Evolutionary conservation across 2,888 invertebrate genomes (phyloP).

Genomic region (Meandrusa payeni): DNA sequence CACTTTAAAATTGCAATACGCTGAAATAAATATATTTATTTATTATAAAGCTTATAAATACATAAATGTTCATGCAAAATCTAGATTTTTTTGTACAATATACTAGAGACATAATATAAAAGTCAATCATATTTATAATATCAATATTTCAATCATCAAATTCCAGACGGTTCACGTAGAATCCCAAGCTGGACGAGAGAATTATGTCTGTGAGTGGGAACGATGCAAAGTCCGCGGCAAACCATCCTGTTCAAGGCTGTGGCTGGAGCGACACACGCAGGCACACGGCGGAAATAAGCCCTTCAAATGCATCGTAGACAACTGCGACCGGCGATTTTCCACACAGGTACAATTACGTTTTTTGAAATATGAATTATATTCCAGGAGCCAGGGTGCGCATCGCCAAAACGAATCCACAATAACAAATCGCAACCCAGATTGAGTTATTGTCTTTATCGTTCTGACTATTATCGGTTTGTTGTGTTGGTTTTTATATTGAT

Average conservation of each 20-base stretch:
- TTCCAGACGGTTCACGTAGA: slow-evolving; percentile 89
- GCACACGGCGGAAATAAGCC: slow-evolving; percentile 96
- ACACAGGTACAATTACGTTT: slow-evolving; percentile 86
- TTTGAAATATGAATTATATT: slow-evolving; percentile 24
- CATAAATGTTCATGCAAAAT: too few species aligned
- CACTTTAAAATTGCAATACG: too few species aligned
- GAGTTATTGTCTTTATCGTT: slow-evolving; percentile 43
- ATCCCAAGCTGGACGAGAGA: slow-evolving; percentile 90
- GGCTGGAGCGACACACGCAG: slow-evolving; percentile 95
- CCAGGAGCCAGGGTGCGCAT: slow-evolving; percentile 33
- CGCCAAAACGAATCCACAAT: slow-evolving; percentile 44
- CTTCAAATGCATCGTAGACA: slow-evolving; percentile 96
- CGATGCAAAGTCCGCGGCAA: slow-evolving; percentile 97
- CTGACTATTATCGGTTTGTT: slow-evolving; percentile 39
- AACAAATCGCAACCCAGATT: slow-evolving; percentile 32
- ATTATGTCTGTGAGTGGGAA: slow-evolving; percentile 95
- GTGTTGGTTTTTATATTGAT: slow-evolving; percentile 33
- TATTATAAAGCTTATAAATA: too few species aligned
- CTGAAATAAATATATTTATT: too few species aligned
- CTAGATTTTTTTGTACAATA: too few species aligned
- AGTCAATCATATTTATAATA: too few species aligned
- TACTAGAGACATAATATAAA: too few species aligned
- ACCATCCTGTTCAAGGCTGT: slow-evolving; percentile 94
- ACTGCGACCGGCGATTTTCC: slow-evolving; percentile 93
- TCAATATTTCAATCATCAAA: too few species aligned